Percentiles rank a stretch among this genome's conserved stretches.
Conservation (phyloP, 2,797 vertebrate genomes). For the Ctenopoma kingsleyae region DNA sequence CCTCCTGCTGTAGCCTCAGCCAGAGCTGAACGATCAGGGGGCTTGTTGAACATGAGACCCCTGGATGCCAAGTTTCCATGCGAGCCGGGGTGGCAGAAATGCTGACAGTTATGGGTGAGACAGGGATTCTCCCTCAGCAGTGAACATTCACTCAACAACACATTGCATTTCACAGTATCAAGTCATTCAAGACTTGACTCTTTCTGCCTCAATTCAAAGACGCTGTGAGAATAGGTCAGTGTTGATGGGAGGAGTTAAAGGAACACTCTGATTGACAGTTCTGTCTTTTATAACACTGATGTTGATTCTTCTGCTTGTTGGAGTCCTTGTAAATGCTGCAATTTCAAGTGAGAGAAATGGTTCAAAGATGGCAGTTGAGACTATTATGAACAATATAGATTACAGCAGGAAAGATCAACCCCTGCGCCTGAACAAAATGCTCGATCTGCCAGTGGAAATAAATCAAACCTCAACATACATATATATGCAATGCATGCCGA, state of each 20-base stretch:
- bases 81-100: constrained; percentile 44
- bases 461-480: constrained; percentile 8
- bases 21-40: constrained; percentile 63
- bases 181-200: constrained; percentile 61
- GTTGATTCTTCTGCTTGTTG: constrained; percentile 47
- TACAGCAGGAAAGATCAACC: constrained; percentile 32
- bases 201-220: constrained; percentile 55
- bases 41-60: constrained; percentile 79
- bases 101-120: constrained; percentile 69
- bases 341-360: constrained; percentile 56
- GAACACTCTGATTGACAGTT: constrained; percentile 56
- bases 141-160: constrained; percentile 43
- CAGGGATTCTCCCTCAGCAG: constrained; percentile 68
- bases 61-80: constrained; percentile 59
- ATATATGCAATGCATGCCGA: no score
- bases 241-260: constrained; percentile 40
- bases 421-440: constrained; percentile 23
- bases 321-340: constrained; percentile 48
- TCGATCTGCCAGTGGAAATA: constrained; percentile 27
- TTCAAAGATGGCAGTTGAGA: constrained; percentile 47
- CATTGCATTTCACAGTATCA: constrained; percentile 64
- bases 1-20: constrained; percentile 27
- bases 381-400: constrained; percentile 39
- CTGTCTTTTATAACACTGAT: constrained; percentile 38
- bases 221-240: constrained; percentile 53